Base-by-base conservation (phyloP, 2,888 invertebrate species). In the Bellardia bayeri region DNA sequence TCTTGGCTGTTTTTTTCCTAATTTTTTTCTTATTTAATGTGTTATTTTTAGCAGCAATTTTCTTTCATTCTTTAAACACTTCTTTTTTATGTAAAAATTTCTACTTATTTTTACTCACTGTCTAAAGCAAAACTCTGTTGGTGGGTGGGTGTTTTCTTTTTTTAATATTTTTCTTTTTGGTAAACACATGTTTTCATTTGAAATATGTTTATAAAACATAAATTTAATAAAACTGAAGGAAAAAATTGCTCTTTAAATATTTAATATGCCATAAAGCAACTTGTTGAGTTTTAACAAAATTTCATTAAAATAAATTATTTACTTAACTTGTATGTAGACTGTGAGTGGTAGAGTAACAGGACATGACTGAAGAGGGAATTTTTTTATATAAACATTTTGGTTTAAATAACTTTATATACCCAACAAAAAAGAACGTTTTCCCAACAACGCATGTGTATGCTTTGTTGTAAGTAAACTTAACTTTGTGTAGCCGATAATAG, bases 101-200 rank as follows among this genome's bases (percentile, higher is more conserved):
- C 42, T 81, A 9, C 64, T 79, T 68, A 56, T 56, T 56, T 49
- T 79, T n/a, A 54, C 14, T n/a, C n/a, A 66, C 45, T 58, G 23
- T 30, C 14, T 16, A 56, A 56, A 16, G 56, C 1, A 23, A 45
- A 81, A 81, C n/a, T 66, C 3, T 40, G 23, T n/a, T 37, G 8
- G 23, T 68, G 5, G 4, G 58, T 75, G 16, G 42, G 8, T 45
- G 79, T 23, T 45, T 45, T 45, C 11, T 45, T 3, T 11, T 45
- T 8, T 45, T 23, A 23, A 23, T 23, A 23, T 23, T 23, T 23
- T 23, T 23, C 11, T 45, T 45, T 45, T 40, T 30, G 40, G 13
- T 54, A 58, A 74, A 66, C 49, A 82, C 56, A 40, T 66, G 66
- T n/a, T 56, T 69, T 61, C 33, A 37, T 54, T 69, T 45, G 3